Base-by-base conservation (phyloP, 2,888 invertebrate species). In the Norana najaformis region DNA sequence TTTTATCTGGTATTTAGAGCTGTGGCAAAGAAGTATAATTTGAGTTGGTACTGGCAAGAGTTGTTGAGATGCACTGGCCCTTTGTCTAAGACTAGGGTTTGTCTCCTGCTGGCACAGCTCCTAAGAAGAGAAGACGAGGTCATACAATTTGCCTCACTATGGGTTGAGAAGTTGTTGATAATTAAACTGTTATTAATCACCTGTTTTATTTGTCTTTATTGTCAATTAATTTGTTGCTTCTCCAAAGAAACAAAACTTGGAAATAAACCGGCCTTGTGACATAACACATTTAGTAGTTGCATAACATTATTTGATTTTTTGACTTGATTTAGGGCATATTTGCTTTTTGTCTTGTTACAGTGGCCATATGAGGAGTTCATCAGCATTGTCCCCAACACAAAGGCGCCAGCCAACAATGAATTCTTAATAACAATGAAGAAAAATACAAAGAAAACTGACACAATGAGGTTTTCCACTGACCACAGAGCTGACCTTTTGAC, bases 391-490 rank as follows among this genome's bases (percentile, higher is more conserved):
- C 95, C 95, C n/a, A 94, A 94, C 91, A 92, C 93, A 16, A 95
- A 94, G 92, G 93, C 94, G 20, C 94, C 94, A 18, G 92, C 93
- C 83, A 93, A 94, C 90, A 95, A 95, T 93, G 96, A 96, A 93
- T 95, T 96, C 92, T 93, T 97, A 90, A 96, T 95, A 88, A 98
- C 93, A 96, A 97, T 98, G 96, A 93, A 93, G 92, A 97, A 97
- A 93, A 98, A 98, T 93, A 97, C 92, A 39, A 97, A 97, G 93
- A 98, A 98, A 95, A 96, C 96, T 88, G 99, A 99, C 94, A 97
- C 97, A 23, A 99, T 99, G 97, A 97, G 97, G 94, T 98, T 99
- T 95, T 98, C 99, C 23, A 98, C 98, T 0, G 99, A 99, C 94
- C 97, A 98, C 95, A 96, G 99, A 93, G 96, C 97, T 91, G 97